Percentiles rank a stretch among this genome's conserved stretches.
Conservation (phyloP, 2,797 vertebrate genomes). For the Hephaestus fuliginosus region DNA sequence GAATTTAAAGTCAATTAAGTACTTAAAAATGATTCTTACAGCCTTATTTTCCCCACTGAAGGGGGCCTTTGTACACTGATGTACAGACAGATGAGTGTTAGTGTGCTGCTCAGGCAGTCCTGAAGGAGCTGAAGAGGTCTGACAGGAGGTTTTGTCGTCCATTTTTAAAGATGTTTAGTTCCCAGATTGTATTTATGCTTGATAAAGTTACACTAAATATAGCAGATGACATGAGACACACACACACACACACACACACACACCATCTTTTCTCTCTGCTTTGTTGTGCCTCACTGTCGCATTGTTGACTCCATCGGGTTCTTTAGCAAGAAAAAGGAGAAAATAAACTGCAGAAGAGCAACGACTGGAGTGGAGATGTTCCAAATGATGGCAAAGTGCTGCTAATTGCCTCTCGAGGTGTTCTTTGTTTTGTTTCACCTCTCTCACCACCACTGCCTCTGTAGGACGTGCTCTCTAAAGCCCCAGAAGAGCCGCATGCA, state of each 20-base stretch:
- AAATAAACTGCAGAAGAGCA: slow-evolving; percentile 58
- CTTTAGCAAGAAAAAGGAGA: slow-evolving; percentile 24
- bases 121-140: slow-evolving; percentile 15
- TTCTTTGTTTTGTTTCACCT: slow-evolving; percentile 68
- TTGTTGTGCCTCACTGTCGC: not conserved
- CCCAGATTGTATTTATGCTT: not conserved
- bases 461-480: slow-evolving; percentile 45
- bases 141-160: not conserved
- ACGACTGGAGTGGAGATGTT: slow-evolving; percentile 61
- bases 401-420: slow-evolving; percentile 72
- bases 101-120: too few relatives aligned
- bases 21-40: not conserved
- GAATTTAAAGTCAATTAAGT: not conserved
- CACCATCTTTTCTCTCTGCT: not conserved
- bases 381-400: slow-evolving; percentile 67
- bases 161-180: slow-evolving; percentile 14
- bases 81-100: not conserved
- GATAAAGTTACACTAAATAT: slow-evolving; percentile 1
- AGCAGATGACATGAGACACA: not conserved
- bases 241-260: not conserved
- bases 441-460: slow-evolving; percentile 42
- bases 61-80: not conserved
- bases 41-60: slow-evolving; percentile 1
- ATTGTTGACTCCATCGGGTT: slow-evolving; percentile 29
- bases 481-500: slow-evolving; percentile 42